Evolutionary conservation across 2,888 invertebrate genomes (phyloP).

Genomic region (Acholoe squamosa): DNA sequence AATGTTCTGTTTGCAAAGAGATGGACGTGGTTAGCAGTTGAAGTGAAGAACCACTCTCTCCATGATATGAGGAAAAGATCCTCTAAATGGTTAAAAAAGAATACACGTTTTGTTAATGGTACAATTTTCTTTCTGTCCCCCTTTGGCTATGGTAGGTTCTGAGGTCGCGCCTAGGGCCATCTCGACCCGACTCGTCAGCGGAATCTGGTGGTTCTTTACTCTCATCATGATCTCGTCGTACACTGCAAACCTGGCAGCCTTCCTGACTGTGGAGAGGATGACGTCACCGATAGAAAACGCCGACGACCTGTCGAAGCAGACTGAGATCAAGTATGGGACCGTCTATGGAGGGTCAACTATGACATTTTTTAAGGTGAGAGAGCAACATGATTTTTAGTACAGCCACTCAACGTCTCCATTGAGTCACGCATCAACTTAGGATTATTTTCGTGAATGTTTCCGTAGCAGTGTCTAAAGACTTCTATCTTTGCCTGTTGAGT

Average conservation of each 20-base stretch:
- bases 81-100: not conserved
- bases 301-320: slow-evolving; percentile 96
- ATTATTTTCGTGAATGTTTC: too few relatives aligned
- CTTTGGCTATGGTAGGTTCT: slow-evolving; percentile 75
- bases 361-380: slow-evolving; percentile 91
- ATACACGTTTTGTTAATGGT: too few relatives aligned
- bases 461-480: too few relatives aligned
- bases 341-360: slow-evolving; percentile 96
- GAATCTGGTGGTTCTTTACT: slow-evolving; percentile 98
- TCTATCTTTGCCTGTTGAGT: too few relatives aligned
- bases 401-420: too few relatives aligned
- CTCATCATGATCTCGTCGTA: slow-evolving; percentile 99
- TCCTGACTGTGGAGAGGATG: slow-evolving; percentile 97
- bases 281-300: slow-evolving; percentile 97
- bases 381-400: too few relatives aligned
- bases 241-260: slow-evolving; percentile 98
- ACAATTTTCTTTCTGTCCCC: too few relatives aligned
- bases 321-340: slow-evolving; percentile 96
- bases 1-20: too few relatives aligned
- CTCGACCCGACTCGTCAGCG: slow-evolving; percentile 95
- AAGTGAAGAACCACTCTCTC: too few relatives aligned
- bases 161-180: slow-evolving; percentile 88
- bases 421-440: too few relatives aligned
- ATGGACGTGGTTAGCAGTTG: too few relatives aligned
- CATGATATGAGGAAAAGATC: too few relatives aligned